phyloP scores from a whole-genome alignment of 2,113 vertebrate species.

The Trogon melanurus region DNA sequence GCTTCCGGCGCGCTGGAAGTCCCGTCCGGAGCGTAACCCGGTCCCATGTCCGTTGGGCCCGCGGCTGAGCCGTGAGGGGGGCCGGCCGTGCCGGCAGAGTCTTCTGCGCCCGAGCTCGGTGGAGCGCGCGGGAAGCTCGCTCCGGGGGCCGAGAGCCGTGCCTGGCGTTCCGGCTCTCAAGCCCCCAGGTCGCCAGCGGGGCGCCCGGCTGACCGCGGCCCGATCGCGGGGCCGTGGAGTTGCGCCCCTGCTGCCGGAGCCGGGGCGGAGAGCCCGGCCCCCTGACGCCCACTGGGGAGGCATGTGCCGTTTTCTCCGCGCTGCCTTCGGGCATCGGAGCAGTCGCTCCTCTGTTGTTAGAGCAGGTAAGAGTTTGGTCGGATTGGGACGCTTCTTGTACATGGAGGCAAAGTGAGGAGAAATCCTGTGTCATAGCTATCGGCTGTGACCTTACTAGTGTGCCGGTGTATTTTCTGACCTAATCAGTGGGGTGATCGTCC shows the following conservation, averaged over 20 bases:
- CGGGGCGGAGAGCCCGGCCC: rapidly evolving
- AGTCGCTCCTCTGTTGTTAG: rapidly evolving
- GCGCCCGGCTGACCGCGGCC: too few relatives aligned
- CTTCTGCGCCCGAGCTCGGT: neutral
- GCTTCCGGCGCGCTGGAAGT: neutral
- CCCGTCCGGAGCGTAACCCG: too few relatives aligned
- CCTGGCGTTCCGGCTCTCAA: too few relatives aligned
- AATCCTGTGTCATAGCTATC: rapidly evolving
- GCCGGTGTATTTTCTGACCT: neutral
- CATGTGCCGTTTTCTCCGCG: rapidly evolving
- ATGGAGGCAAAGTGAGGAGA: neutral
- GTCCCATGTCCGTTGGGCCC: too few relatives aligned
- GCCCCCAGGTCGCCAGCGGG: too few relatives aligned
- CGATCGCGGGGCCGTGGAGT: neutral
- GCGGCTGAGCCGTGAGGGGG: neutral
- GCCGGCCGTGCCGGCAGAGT: neutral
- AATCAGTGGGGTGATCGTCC: neutral
- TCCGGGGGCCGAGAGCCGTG: neutral
- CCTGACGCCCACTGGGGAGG: rapidly evolving
- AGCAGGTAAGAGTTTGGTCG: rapidly evolving
- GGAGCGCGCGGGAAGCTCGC: too few relatives aligned
- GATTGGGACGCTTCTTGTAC: neutral
- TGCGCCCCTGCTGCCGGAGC: rapidly evolving
- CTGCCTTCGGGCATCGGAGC: rapidly evolving
- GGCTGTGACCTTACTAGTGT: rapidly evolving